Evolutionary conservation across 2,113 vertebrate species (phyloP).

Genomic region (Pseudopodoces humilis): DNA sequence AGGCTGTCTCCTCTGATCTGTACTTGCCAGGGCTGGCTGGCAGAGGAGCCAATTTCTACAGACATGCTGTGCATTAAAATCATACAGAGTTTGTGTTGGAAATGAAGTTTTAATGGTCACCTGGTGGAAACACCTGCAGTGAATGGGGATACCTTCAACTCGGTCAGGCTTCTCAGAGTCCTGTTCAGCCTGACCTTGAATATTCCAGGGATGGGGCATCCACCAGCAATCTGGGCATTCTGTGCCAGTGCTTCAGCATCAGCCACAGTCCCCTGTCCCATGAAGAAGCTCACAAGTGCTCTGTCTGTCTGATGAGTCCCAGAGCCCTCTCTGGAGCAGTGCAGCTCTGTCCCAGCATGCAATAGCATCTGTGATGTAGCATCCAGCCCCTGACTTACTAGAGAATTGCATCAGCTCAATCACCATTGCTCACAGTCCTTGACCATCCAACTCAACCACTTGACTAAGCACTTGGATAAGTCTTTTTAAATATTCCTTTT

Average conservation of each 20-base stretch:
- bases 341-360: not conserved
- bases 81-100: not conserved
- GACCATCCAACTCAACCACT: not conserved
- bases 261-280: not conserved
- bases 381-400: not conserved
- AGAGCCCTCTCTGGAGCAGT: not conserved
- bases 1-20: not conserved
- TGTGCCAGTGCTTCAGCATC: not conserved
- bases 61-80: not conserved
- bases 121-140: accelerated
- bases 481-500: slow-evolving; percentile 22
- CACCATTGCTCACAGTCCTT: not conserved
- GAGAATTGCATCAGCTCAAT: not conserved
- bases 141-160: too few species aligned
- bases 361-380: not conserved
- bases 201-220: not conserved
- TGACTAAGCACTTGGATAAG: not conserved
- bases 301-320: not conserved
- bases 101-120: not conserved
- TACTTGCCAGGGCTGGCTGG: not conserved
- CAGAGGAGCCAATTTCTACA: not conserved
- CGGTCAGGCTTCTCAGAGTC: not conserved
- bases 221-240: not conserved
- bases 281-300: not conserved
- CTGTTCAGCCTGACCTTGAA: not conserved